Percentiles rank a stretch among this genome's conserved stretches.
These are phyloP conservation scores for Noctilio leporinus DNA, from an alignment of 2,113 vertebrate species.

Conservation along the genomic window DNA sequence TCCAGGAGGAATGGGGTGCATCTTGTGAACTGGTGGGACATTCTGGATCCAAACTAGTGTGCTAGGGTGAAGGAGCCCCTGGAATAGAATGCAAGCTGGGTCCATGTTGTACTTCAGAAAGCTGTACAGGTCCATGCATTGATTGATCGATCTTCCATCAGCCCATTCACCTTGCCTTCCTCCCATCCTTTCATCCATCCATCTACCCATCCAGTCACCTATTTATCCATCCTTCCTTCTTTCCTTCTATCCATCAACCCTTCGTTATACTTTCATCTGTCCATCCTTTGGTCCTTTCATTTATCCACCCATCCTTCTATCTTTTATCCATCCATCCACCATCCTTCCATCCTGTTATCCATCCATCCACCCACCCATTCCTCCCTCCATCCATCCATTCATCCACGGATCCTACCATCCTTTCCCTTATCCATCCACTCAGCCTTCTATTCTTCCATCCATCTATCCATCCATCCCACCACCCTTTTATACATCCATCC, in stretches of 20 bases:
- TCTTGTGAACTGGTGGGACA: neutral
- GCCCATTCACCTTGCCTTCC: too few species aligned
- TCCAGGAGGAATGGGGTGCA: neutral
- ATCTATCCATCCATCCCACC: too few species aligned
- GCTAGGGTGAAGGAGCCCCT: neutral
- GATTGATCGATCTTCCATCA: neutral
- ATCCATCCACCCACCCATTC: neutral
- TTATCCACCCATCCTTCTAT: neutral
- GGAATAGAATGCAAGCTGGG: neutral
- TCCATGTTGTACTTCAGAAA: neutral
- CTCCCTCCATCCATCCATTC: too few species aligned
- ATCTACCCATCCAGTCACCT: too few species aligned
- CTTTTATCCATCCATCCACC: neutral
- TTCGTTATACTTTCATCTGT: neutral
- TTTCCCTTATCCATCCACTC: neutral
- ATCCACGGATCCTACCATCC: neutral
- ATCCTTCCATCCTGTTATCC: too few species aligned
- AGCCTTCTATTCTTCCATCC: neutral
- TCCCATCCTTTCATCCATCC: neutral
- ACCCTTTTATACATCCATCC: neutral
- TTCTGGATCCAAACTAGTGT: neutral
- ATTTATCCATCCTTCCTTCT: neutral
- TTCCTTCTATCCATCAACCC: neutral
- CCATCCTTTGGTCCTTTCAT: too few species aligned
- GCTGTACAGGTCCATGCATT: neutral